Evolutionary conservation across 1,140 invertebrate species (phyloP), one percentile per base, ranked within the genome.

Genomic region (Lepidotrigona ventralis): DNA sequence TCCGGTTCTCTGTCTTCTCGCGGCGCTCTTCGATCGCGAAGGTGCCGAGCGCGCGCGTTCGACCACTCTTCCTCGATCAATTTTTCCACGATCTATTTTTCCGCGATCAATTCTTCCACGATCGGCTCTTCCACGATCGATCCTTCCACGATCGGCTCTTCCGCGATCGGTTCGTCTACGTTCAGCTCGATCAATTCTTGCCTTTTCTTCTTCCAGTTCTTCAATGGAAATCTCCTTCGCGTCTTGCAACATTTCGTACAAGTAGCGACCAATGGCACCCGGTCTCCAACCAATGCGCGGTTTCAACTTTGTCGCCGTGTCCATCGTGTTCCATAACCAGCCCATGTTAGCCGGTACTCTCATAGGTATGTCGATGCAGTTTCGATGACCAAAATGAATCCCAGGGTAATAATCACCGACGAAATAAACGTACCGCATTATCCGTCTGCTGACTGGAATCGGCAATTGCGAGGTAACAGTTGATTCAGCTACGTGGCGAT

Each of bases 311-410:
- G 87, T 90, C 0, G 86, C n/a, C 0, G 84, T 87, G 0, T 83
- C 26, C 19, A 72, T 81, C 9, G 86, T 90, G 77, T 93, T 93
- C 93, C 93, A 94, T 9, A 93, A 51, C 93, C 93, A 94, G 8
- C 93, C 93, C 93, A 94, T 94, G 29, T 94, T 94, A 1, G 90
- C 87, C 5, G 93, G 93, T 1, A 94, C 91, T 56, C 91, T 83
- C 73, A 92, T 84, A n/a, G 88, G 89, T 1, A 91, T 21, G 39
- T 92, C 90, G 21, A 93, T 69, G 80, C 93, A 94, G 56, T 91
- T 89, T 70, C 89, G 90, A 51, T 94, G 93, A 2, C 93, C 93
- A 63, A 90, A 91, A 54, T 88, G 86, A 21, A 90, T 90, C 4
- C 91, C 89, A 46, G 92, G 90, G 66, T 92, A 90, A 19, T 80